phyloP scores from a whole-genome alignment of 2,797 vertebrate genomes.

The Apogon talboti region DNA sequence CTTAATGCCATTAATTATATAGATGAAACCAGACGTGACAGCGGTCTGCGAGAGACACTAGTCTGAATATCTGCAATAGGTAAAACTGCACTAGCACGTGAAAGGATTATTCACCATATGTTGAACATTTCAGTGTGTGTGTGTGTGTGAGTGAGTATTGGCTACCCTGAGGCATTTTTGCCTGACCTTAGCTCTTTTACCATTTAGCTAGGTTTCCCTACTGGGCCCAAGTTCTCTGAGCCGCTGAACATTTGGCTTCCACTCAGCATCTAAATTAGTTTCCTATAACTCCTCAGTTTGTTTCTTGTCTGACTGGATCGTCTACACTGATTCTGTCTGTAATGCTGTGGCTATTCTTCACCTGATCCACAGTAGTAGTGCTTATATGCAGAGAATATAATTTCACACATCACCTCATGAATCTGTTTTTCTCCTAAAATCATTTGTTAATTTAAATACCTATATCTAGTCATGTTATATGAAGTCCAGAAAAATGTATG shows the following conservation, averaged over 20 bases:
- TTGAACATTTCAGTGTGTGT: constrained; percentile 14
- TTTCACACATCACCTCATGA: neutral
- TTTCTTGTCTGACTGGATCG: neutral
- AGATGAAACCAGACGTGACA: constrained; percentile 32
- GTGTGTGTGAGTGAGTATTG: too few species aligned
- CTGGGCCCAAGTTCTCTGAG: constrained; percentile 3
- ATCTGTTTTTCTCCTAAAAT: too few species aligned
- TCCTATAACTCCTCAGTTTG: neutral
- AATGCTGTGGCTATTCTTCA: neutral
- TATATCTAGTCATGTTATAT: too few species aligned
- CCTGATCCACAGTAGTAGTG: neutral
- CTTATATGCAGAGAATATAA: too few species aligned
- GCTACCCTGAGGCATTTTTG: constrained; percentile 2
- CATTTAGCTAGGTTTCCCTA: constrained; percentile 34
- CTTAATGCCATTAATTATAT: constrained; percentile 19
- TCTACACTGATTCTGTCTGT: neutral
- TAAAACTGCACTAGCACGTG: constrained; percentile 23
- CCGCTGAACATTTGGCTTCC: constrained; percentile 6
- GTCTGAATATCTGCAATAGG: constrained; percentile 15
- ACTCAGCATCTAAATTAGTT: constrained; percentile 26
- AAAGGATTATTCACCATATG: constrained; percentile 18
- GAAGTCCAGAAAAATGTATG: too few species aligned
- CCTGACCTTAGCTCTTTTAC: constrained; percentile 26
- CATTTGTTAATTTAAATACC: too few species aligned
- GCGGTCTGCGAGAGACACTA: constrained; percentile 2